A percentile compares a stretch with the other conserved stretches of the same genome.
Conservation (phyloP, 2,888 invertebrate species). For the Drosophila monieri region DNA sequence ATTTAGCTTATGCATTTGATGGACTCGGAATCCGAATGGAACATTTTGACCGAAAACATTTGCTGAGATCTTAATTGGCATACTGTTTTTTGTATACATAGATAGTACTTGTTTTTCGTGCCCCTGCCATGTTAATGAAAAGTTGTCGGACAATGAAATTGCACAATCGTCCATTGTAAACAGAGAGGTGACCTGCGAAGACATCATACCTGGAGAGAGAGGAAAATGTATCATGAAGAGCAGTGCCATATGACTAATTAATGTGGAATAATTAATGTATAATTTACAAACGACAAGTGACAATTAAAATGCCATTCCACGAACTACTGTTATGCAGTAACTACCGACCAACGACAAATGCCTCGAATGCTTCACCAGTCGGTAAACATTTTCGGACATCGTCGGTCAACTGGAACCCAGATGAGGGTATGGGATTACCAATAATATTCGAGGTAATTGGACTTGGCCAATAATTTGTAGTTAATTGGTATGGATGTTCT, state of each 20-base stretch:
- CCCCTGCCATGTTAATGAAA: conserved; percentile 66
- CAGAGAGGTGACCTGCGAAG: conserved; percentile 41
- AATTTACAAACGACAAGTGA: conserved; percentile 54
- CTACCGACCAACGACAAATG: conserved; percentile 4
- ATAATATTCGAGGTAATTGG: conserved; percentile 16
- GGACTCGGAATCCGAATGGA: conserved; percentile 5
- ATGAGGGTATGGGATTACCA: conserved; percentile 22
- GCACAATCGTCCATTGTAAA: conserved; percentile 53
- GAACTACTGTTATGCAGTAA: conserved; percentile 35
- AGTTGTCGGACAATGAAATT: conserved; percentile 67
- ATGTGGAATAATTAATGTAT: conserved; percentile 52
- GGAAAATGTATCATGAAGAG: conserved; percentile 39
- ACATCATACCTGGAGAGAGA: conserved; percentile 8
- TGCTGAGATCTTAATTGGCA: conserved; percentile 73
- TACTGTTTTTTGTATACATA: conserved; percentile 15
- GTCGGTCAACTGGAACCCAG: conserved; percentile 14
- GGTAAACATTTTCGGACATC: conserved; percentile 29
- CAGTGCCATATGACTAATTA: conserved; percentile 44
- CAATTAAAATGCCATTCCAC: conserved; percentile 58
- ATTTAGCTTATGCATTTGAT: conserved; percentile 61
- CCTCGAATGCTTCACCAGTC: conserved; percentile 11
- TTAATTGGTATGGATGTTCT: conserved; percentile 19
- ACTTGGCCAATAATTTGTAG: conserved; percentile 24
- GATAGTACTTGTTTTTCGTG: conserved; percentile 22
- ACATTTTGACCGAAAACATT: conserved; percentile 42